Conservation (phyloP, 2,797 vertebrate species). For the Gymnocypris eckloni region DNA sequence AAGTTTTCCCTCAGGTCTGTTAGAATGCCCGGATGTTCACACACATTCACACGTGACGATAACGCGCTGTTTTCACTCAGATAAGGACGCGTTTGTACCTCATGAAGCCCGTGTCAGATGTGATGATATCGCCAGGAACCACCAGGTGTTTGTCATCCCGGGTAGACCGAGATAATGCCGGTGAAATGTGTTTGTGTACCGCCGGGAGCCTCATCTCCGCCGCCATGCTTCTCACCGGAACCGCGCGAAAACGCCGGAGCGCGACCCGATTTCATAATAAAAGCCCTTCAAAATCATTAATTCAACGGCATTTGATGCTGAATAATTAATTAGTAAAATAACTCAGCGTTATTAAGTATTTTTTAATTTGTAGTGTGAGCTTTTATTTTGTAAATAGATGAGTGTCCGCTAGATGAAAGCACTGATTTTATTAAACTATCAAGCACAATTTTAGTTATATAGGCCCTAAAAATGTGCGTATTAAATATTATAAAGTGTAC, state of each 20-base stretch:
- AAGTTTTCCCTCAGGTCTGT: neutral
- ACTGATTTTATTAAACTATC: neutral
- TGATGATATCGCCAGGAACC: conserved; percentile 94
- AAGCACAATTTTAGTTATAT: neutral
- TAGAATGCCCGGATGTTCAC: neutral
- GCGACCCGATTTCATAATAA: conserved; percentile 1
- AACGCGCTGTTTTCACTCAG: neutral
- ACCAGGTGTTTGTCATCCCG: conserved; percentile 84
- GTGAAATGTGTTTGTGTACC: conserved; percentile 67
- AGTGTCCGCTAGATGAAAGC: neutral
- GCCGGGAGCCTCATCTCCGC: conserved; percentile 86
- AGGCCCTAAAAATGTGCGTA: too few relatives aligned
- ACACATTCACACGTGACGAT: too few relatives aligned
- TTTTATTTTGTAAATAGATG: neutral
- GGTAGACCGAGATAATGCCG: conserved; percentile 48
- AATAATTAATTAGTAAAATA: neutral
- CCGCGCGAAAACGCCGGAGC: neutral
- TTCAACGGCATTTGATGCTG: too few relatives aligned
- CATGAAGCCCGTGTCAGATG: conserved; percentile 97
- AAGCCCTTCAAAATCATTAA: neutral
- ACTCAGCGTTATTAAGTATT: neutral
- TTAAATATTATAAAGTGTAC: too few relatives aligned
- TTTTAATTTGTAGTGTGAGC: neutral
- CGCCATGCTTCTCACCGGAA: conserved; percentile 80
- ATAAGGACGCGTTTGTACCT: conserved; percentile 74